Percentiles rank a stretch among this genome's conserved stretches.
phyloP scores from a whole-genome alignment of 2,113 vertebrate genomes.

The Callionymus lyra region DNA sequence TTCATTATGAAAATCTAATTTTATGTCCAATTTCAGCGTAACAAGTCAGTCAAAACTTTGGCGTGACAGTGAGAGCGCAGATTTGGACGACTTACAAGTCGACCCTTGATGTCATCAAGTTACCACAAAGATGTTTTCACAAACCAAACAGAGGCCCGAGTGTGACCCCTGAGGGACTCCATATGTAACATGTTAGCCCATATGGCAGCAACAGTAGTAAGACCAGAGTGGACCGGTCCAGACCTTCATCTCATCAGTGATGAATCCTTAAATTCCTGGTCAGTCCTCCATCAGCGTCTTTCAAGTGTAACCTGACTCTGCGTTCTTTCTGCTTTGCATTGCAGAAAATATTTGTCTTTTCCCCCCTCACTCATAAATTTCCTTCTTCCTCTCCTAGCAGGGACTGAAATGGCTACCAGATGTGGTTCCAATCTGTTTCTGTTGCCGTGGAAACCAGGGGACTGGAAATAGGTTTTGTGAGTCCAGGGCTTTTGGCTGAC shows the following conservation, averaged over 20 bases:
- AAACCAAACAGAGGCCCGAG: constrained; percentile 1
- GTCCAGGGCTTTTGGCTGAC: constrained; percentile 55
- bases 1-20: too few relatives aligned
- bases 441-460: constrained; percentile 64
- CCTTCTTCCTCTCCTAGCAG: constrained; percentile 62
- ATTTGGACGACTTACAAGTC: too few relatives aligned
- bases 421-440: constrained; percentile 76
- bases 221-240: background rate
- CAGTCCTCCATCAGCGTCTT: constrained; percentile 43
- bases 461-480: constrained; percentile 60
- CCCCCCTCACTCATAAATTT: constrained; percentile 78
- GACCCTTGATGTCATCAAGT: too few relatives aligned
- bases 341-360: constrained; percentile 86
- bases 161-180: constrained; percentile 18
- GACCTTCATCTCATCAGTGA: constrained; percentile 1
- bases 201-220: background rate
- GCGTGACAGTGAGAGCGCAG: too few relatives aligned
- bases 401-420: constrained; percentile 88
- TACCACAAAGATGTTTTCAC: too few relatives aligned
- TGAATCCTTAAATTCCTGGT: constrained; percentile 11
- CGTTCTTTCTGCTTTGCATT: constrained; percentile 81
- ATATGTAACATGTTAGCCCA: background rate
- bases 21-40: too few relatives aligned
- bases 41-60: too few relatives aligned
- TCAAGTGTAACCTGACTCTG: constrained; percentile 60